Conservation (phyloP, 2,888 invertebrate genomes). For the Beris chalybata region DNA sequence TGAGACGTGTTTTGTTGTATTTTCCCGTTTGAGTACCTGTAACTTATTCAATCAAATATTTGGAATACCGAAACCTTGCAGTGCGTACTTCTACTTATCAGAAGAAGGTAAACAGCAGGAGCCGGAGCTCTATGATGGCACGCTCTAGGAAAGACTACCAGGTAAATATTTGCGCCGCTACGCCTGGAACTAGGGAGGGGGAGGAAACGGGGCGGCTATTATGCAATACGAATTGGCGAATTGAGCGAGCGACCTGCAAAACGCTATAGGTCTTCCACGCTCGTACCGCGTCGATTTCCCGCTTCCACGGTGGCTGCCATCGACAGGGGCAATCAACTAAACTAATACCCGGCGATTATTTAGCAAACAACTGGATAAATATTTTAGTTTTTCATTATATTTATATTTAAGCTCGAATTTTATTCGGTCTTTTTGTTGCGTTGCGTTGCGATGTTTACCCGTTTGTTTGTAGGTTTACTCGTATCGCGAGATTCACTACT, state of each 20-base stretch:
- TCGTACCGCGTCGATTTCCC: background rate
- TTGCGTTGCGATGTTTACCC: slow-evolving; percentile 22
- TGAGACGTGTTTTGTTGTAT: slow-evolving; percentile 2
- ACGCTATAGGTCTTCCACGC: background rate
- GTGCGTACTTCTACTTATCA: slow-evolving; percentile 28
- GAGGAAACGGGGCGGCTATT: background rate
- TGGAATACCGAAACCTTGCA: slow-evolving; percentile 30
- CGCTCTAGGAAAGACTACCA: slow-evolving; percentile 26
- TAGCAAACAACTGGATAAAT: slow-evolving; percentile 34
- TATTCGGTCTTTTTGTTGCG: slow-evolving; percentile 21
- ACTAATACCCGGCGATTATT: slow-evolving; percentile 28
- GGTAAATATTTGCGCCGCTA: slow-evolving; percentile 22
- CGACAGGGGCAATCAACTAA: slow-evolving; percentile 31
- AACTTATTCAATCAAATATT: slow-evolving; percentile 31
- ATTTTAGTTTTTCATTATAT: slow-evolving; percentile 35
- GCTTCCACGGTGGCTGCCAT: background rate
- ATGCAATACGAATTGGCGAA: slow-evolving; percentile 7
- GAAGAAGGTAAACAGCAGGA: slow-evolving; percentile 20
- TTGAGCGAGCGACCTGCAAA: too few species aligned
- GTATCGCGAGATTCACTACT: slow-evolving; percentile 5
- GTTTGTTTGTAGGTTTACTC: slow-evolving; percentile 22
- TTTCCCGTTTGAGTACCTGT: slow-evolving; percentile 23
- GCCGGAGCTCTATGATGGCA: slow-evolving; percentile 11
- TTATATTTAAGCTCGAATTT: slow-evolving; percentile 27
- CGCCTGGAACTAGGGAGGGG: too few species aligned